phyloP scores from a whole-genome alignment of 2,113 vertebrate genomes.

The Petrocephalus zakoni region DNA sequence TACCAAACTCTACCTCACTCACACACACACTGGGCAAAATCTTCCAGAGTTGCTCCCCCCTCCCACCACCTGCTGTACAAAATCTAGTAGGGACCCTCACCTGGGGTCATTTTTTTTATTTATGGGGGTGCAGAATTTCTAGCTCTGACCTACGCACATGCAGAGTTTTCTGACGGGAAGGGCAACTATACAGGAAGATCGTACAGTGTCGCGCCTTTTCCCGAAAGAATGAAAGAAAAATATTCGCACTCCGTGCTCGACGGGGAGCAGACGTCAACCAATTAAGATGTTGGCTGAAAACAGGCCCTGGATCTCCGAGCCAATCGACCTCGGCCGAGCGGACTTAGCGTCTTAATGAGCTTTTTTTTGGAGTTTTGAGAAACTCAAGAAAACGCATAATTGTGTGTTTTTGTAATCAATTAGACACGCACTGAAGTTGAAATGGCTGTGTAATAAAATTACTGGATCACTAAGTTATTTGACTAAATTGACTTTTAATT shows the following conservation, averaged over 20 bases:
- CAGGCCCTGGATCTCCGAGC: background rate
- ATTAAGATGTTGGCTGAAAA: background rate
- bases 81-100: no score
- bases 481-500: slow-evolving; percentile 62
- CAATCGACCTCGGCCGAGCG: background rate
- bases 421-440: background rate
- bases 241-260: background rate
- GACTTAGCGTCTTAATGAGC: background rate
- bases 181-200: no score
- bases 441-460: slow-evolving; percentile 43
- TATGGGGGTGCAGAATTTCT: background rate
- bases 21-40: background rate
- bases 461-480: slow-evolving; percentile 52
- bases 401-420: slow-evolving; percentile 1
- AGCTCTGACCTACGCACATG: slow-evolving; percentile 15
- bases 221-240: background rate
- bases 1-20: background rate
- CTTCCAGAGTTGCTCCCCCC: background rate
- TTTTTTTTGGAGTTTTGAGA: background rate
- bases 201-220: no score
- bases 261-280: background rate
- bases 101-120: background rate
- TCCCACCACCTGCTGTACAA: no score
- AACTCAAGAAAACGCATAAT: background rate
- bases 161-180: background rate